Conservation (phyloP, 2,888 invertebrate species). For the Colletes collaris region DNA sequence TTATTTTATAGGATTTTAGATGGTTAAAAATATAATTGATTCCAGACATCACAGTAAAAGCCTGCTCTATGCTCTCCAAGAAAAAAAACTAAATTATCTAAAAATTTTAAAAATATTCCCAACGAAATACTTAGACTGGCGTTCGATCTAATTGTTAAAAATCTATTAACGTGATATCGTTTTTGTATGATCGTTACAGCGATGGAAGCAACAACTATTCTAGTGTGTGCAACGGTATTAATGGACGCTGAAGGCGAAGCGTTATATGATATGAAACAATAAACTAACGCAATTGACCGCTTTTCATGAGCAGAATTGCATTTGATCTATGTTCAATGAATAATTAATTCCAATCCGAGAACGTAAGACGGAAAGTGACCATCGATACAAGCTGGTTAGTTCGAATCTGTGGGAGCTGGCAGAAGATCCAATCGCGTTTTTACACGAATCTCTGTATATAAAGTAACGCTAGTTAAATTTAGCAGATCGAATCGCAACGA, state of each 20-base stretch:
- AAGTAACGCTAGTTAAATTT: slow-evolving; percentile 15
- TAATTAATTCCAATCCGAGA: slow-evolving; percentile 58
- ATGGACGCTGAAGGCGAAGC: slow-evolving; percentile 50
- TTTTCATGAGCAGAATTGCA: slow-evolving; percentile 55
- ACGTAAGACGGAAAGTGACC: slow-evolving; percentile 27
- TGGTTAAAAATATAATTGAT: too few species aligned
- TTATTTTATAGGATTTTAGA: too few species aligned
- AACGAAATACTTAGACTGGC: not conserved
- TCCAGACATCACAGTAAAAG: too few species aligned
- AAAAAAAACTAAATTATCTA: not conserved
- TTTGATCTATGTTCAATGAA: slow-evolving; percentile 59
- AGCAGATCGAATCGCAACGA: not conserved
- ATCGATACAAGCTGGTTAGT: not conserved
- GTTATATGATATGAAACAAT: slow-evolving; percentile 45
- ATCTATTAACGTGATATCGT: not conserved
- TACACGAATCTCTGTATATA: not conserved
- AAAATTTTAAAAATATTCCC: not conserved
- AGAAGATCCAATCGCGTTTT: not conserved
- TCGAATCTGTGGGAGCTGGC: not conserved
- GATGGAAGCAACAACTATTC: slow-evolving; percentile 5
- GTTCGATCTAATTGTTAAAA: too few species aligned
- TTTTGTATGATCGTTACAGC: not conserved
- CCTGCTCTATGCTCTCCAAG: not conserved
- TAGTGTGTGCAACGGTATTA: slow-evolving; percentile 31
- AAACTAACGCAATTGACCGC: slow-evolving; percentile 60